Evolutionary conservation across 1,140 invertebrate genomes (phyloP).

Genomic region (Philotrypesis tridentata): DNA sequence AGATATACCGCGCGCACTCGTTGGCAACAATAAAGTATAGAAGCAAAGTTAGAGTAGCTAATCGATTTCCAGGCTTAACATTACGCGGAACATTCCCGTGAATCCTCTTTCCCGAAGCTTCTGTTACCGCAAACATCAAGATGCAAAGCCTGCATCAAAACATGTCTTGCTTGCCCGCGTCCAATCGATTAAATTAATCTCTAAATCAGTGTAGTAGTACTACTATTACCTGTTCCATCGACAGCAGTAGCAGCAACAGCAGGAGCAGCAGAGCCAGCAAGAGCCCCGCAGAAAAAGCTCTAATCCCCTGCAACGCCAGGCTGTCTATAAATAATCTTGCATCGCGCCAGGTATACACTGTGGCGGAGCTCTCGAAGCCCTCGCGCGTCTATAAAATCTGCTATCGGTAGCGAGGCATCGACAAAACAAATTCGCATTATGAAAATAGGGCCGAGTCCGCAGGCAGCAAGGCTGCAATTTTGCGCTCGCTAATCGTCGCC

Average conservation of each 20-base stretch:
- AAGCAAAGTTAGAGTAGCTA: not conserved
- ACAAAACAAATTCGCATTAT: slow-evolving; percentile 37
- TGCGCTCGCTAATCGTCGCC: slow-evolving; percentile 6
- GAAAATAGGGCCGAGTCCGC: slow-evolving; percentile 11
- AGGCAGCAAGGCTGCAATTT: slow-evolving; percentile 15
- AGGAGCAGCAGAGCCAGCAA: not conserved
- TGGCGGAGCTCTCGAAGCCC: not conserved
- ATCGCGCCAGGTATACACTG: not conserved
- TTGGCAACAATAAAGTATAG: not conserved
- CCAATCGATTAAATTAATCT: slow-evolving; percentile 27
- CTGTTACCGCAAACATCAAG: too few species aligned
- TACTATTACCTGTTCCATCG: not conserved
- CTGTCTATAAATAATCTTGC: not conserved
- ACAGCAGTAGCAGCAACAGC: not conserved
- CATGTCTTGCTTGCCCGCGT: not conserved
- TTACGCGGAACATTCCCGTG: too few species aligned
- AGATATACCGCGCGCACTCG: not conserved
- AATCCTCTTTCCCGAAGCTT: too few species aligned
- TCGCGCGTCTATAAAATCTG: slow-evolving; percentile 7
- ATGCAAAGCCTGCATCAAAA: not conserved
- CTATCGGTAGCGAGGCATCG: slow-evolving; percentile 8
- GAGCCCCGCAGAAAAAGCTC: not conserved
- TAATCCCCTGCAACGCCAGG: not conserved
- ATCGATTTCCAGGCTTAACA: too few species aligned
- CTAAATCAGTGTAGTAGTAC: slow-evolving; percentile 18